Percentiles rank a stretch among this genome's conserved stretches.
Conservation (phyloP, 2,113 vertebrate species). For the Empidonax alnorum region DNA sequence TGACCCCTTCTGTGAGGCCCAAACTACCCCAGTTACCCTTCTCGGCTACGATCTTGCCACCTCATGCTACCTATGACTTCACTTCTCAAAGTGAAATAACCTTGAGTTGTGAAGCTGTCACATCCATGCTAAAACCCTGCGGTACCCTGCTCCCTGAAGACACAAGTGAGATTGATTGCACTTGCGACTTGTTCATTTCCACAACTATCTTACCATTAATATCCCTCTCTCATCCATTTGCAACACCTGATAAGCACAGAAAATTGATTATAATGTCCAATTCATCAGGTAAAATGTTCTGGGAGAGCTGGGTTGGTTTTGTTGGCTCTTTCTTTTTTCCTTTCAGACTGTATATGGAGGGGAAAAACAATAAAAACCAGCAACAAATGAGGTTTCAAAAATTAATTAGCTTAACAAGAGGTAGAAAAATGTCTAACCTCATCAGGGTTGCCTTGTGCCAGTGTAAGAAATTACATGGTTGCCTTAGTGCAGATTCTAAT, state of each 20-base stretch:
- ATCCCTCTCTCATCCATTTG: constrained; percentile 1
- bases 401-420: constrained; percentile 30
- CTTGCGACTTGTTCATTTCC: constrained; percentile 36
- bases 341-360: background rate
- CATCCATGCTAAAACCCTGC: background rate
- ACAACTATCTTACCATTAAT: constrained; percentile 27
- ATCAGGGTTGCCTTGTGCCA: background rate
- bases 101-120: background rate
- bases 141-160: background rate
- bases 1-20: accelerated
- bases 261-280: constrained; percentile 46
- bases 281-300: constrained; percentile 6
- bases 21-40: background rate
- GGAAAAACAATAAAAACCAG: background rate
- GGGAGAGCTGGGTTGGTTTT: background rate
- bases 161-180: constrained; percentile 47
- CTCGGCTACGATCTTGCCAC: accelerated
- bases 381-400: background rate
- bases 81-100: background rate
- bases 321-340: background rate
- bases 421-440: background rate
- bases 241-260: constrained; percentile 15
- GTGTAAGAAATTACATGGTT: background rate
- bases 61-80: background rate
- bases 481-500: constrained; percentile 15